Evolutionary conservation across 2,888 invertebrate species (phyloP).

Genomic region (Eubasilissa splendida): DNA sequence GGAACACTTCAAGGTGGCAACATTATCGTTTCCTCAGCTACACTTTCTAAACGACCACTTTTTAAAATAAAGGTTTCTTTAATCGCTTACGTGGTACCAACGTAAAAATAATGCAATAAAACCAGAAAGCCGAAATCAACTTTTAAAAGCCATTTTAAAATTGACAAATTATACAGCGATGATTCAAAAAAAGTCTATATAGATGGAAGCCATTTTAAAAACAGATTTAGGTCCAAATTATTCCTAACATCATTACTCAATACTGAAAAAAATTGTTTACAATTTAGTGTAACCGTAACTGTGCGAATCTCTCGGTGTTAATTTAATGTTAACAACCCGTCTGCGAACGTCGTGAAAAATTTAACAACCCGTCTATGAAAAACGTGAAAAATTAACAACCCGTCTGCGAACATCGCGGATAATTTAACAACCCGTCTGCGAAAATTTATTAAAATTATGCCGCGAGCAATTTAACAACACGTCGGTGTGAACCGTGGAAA

Average conservation of each 20-base stretch:
- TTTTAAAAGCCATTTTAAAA: too few relatives aligned
- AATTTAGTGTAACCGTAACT: too few relatives aligned
- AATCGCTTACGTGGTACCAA: too few relatives aligned
- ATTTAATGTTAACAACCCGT: not conserved
- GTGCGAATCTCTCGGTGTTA: not conserved
- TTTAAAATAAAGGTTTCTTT: not conserved
- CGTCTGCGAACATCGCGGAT: not conserved
- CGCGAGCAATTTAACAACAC: not conserved
- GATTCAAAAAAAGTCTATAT: too few relatives aligned
- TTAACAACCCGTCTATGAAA: conserved; percentile 3
- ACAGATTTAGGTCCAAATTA: conserved; percentile 23
- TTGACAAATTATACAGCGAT: too few relatives aligned
- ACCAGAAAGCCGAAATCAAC: too few relatives aligned
- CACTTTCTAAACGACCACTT: conserved; percentile 6
- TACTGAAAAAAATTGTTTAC: not conserved
- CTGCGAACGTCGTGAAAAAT: not conserved
- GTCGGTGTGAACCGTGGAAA: not conserved
- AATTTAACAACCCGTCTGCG: conserved; percentile 1
- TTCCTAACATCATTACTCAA: conserved; percentile 10
- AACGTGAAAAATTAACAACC: conserved; percentile 4
- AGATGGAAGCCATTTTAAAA: conserved; percentile 21
- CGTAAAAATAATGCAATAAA: too few relatives aligned
- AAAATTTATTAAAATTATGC: not conserved
- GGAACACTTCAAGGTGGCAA: conserved; percentile 45
- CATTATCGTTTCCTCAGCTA: conserved; percentile 13